A percentile compares a stretch with the other conserved stretches of the same genome.
Evolutionary conservation across 2,888 invertebrate genomes (phyloP).

Genomic region (Malthinus flaveolus): DNA sequence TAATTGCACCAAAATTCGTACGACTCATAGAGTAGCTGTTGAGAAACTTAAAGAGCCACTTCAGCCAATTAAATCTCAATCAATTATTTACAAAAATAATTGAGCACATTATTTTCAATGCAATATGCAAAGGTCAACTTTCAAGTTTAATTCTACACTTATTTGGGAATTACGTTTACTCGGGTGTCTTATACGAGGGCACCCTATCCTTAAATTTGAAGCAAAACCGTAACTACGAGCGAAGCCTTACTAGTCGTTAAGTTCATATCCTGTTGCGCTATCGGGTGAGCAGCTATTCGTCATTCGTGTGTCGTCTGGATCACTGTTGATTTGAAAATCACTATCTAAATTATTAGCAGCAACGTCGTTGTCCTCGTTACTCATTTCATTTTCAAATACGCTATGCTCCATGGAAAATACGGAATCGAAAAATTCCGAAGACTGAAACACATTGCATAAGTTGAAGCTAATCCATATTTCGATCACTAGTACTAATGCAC

Average conservation of each 20-base stretch:
- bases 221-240: not conserved
- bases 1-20: no score
- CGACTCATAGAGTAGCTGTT: no score
- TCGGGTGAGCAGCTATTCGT: slow-evolving; percentile 62
- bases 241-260: slow-evolving; percentile 26
- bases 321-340: slow-evolving; percentile 47
- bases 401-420: slow-evolving; percentile 68
- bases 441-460: slow-evolving; percentile 42
- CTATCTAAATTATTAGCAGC: slow-evolving; percentile 44
- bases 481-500: no score
- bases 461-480: not conserved
- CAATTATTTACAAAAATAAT: no score
- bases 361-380: slow-evolving; percentile 47
- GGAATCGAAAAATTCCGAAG: slow-evolving; percentile 67
- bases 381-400: slow-evolving; percentile 62
- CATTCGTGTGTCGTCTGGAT: slow-evolving; percentile 47
- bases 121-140: no score
- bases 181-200: no score
- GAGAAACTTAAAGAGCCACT: no score
- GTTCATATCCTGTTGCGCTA: slow-evolving; percentile 57
- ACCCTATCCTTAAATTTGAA: no score
- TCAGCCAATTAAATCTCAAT: no score
- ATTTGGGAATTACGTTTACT: no score
- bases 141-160: no score
- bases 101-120: no score